Conservation (phyloP, 2,888 invertebrate genomes). For the Tryphoninae sp. region DNA sequence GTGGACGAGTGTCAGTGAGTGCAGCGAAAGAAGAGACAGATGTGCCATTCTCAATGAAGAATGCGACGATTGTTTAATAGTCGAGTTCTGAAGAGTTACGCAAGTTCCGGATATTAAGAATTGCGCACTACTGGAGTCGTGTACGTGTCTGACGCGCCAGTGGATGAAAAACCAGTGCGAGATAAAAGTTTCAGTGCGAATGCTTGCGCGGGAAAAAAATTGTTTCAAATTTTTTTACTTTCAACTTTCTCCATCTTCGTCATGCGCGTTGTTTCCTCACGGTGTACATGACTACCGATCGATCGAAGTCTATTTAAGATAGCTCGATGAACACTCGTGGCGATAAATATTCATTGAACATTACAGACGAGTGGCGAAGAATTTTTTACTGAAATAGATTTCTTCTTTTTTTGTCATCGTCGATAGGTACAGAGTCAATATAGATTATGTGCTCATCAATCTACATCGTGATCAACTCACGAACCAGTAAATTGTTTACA, state of each 20-base stretch:
- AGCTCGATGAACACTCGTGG: conserved; percentile 11
- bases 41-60: conserved; percentile 1
- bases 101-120: conserved; percentile 50
- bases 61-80: conserved; percentile 25
- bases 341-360: conserved; percentile 45
- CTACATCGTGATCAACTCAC: not conserved
- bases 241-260: not conserved
- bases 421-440: not conserved
- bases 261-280: not conserved
- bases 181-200: not conserved
- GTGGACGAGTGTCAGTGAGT: conserved; percentile 5
- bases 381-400: conserved; percentile 38
- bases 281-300: not conserved
- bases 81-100: conserved; percentile 35
- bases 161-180: conserved; percentile 8
- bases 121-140: conserved; percentile 15
- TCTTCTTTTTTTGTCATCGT: not conserved
- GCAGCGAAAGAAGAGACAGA: not conserved
- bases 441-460: not conserved
- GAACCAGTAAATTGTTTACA: no score
- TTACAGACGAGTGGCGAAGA: conserved; percentile 11
- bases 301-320: conserved; percentile 20
- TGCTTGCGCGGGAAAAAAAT: not conserved
- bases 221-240: conserved; percentile 6
- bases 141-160: not conserved